Evolutionary conservation across 2,797 vertebrate species (phyloP).

Genomic region (Echeneis naucrates): DNA sequence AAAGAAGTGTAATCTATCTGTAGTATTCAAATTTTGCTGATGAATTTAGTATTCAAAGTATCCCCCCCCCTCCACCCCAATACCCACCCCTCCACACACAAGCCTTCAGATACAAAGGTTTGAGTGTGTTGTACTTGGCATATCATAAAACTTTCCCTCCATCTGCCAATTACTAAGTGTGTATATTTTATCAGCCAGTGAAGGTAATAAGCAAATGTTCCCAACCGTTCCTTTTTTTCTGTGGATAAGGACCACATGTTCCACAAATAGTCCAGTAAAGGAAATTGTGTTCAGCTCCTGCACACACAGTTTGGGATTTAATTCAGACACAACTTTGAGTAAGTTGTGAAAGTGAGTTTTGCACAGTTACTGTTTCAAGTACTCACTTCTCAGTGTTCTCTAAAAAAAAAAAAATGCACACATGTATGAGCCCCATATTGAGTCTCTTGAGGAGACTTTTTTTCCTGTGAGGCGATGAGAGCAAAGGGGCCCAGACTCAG

Average conservation of each 20-base stretch:
- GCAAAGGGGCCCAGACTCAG: conserved; percentile 68
- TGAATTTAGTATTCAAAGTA: conserved; percentile 64
- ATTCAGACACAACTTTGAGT: background rate
- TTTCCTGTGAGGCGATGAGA: conserved; percentile 76
- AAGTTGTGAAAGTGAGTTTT: conserved; percentile 1
- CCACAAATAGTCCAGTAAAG: conserved; percentile 2
- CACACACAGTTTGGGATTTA: conserved; percentile 1
- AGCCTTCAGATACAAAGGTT: conserved; percentile 49
- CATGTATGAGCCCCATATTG: conserved; percentile 44
- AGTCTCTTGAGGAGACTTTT: conserved; percentile 74
- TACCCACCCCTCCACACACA: background rate
- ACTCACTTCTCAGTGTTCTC: conserved; percentile 13
- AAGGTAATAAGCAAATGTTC: conserved; percentile 75
- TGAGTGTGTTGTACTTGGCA: conserved; percentile 35
- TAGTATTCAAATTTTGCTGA: conserved; percentile 56
- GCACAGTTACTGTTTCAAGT: conserved; percentile 13
- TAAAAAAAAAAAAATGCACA: conserved; percentile 28
- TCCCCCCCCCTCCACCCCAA: background rate
- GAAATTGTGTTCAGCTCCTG: background rate
- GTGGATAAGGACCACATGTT: conserved; percentile 14
- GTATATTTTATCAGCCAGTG: conserved; percentile 56
- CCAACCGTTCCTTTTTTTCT: conserved; percentile 67
- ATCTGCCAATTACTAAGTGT: conserved; percentile 41
- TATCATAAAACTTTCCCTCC: conserved; percentile 53
- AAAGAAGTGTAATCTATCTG: conserved; percentile 37